Conservation (phyloP, 2,888 invertebrate species). For the Scaptodrosophila latifasciaeformis region DNA sequence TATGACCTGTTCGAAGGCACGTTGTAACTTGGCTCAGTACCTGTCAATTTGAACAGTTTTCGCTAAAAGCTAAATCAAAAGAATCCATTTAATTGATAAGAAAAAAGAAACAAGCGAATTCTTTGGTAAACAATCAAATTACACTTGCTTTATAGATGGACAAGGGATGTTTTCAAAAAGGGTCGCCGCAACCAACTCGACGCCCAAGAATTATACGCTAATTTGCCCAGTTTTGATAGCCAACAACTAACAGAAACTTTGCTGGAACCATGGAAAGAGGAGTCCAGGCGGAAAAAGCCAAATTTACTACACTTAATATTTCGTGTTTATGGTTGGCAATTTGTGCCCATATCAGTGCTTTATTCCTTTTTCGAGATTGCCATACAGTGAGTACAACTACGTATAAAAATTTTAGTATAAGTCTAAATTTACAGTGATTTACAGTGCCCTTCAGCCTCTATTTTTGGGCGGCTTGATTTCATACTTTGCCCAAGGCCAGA, state of each 20-base stretch:
- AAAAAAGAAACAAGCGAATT: too few relatives aligned
- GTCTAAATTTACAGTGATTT: neutral
- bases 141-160: conserved; percentile 66
- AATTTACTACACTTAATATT: conserved; percentile 74
- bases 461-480: conserved; percentile 81
- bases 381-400: conserved; percentile 61
- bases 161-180: conserved; percentile 59
- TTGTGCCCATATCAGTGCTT: conserved; percentile 68
- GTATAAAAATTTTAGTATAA: neutral
- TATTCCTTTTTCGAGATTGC: conserved; percentile 70
- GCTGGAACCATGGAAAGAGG: conserved; percentile 72
- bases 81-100: conserved; percentile 2
- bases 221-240: conserved; percentile 75
- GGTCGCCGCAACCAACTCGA: conserved; percentile 56
- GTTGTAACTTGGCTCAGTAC: conserved; percentile 8
- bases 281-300: conserved; percentile 63
- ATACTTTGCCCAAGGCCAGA: conserved; percentile 78
- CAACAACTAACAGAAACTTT: conserved; percentile 75
- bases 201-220: conserved; percentile 58
- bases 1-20: conserved; percentile 9
- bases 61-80: conserved; percentile 5
- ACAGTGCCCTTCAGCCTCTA: conserved; percentile 80
- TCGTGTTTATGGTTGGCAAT: conserved; percentile 74
- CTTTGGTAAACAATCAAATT: too few relatives aligned
- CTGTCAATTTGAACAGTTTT: neutral